Evolutionary conservation across 2,113 vertebrate species (phyloP).

Genomic region (Donacobius atricapilla): DNA sequence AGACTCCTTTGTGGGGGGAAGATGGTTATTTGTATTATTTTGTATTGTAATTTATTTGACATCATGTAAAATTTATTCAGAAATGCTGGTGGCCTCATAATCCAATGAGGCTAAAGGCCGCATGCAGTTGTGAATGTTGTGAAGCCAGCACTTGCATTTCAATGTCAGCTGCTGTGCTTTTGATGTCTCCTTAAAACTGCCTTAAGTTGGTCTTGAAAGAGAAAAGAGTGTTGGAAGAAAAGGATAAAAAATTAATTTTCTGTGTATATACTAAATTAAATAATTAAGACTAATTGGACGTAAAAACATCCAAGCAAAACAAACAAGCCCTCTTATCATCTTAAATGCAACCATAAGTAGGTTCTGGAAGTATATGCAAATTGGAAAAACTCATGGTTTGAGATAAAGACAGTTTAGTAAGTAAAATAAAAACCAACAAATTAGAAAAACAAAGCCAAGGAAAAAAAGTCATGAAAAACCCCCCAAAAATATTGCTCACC

Average conservation of each 20-base stretch:
- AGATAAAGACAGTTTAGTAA: background rate
- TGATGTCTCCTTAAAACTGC: background rate
- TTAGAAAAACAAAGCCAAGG: background rate
- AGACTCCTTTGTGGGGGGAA: background rate
- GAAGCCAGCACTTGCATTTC: background rate
- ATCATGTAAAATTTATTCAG: background rate
- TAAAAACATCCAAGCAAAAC: background rate
- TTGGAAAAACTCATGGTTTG: background rate
- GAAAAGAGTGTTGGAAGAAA: background rate
- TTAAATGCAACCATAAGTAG: background rate
- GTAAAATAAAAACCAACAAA: background rate
- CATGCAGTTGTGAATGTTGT: background rate
- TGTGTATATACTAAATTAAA: background rate
- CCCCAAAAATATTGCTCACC: rapidly evolving
- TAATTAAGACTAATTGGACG: background rate
- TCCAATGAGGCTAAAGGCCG: background rate
- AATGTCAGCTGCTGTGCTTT: background rate
- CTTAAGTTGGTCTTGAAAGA: background rate
- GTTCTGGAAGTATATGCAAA: background rate
- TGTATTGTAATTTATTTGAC: background rate
- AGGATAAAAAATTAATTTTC: background rate
- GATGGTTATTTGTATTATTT: background rate
- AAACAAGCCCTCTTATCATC: background rate
- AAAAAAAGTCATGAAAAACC: background rate
- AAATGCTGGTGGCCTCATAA: background rate